Percentiles rank a stretch among this genome's conserved stretches.
phyloP scores from a whole-genome alignment of 2,797 vertebrate species.

The Sciaenops ocellatus region DNA sequence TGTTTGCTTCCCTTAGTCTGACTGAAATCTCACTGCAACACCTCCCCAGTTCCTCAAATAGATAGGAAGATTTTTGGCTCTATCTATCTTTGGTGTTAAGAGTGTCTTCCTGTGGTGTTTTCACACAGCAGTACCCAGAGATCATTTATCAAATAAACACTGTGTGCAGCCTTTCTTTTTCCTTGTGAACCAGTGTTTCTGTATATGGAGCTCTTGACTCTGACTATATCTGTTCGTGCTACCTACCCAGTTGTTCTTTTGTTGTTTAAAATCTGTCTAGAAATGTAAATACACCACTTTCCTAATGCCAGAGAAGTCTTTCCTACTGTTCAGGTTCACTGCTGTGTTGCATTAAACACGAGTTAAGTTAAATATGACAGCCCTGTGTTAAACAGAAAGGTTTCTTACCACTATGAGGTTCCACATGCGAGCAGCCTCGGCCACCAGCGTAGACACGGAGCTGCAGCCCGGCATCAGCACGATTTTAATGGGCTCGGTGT shows the following conservation, averaged over 20 bases:
- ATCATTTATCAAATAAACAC: constrained; percentile 17
- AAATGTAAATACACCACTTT: neutral
- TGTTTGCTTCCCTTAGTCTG: neutral
- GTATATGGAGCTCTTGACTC: neutral
- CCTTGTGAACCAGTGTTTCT: constrained; percentile 7
- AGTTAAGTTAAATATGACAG: neutral
- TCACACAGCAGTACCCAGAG: constrained; percentile 10
- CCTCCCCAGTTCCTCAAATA: neutral
- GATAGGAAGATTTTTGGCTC: too few species aligned
- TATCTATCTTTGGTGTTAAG: neutral
- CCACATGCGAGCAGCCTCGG: constrained; percentile 93
- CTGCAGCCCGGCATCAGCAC: constrained; percentile 94
- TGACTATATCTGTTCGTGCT: neutral
- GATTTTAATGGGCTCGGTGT: constrained; percentile 93
- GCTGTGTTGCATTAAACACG: neutral
- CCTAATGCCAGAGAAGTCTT: neutral
- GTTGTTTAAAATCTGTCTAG: neutral
- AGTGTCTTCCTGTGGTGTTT: neutral
- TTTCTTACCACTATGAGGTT: constrained; percentile 89
- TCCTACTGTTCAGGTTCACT: neutral
- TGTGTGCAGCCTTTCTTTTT: neutral
- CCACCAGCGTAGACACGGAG: constrained; percentile 92
- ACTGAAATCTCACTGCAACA: constrained; percentile 7
- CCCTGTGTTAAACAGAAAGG: neutral
- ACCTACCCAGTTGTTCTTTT: too few species aligned